Conservation (phyloP, 2,797 vertebrate species). For the Lutjanus campechanus region DNA sequence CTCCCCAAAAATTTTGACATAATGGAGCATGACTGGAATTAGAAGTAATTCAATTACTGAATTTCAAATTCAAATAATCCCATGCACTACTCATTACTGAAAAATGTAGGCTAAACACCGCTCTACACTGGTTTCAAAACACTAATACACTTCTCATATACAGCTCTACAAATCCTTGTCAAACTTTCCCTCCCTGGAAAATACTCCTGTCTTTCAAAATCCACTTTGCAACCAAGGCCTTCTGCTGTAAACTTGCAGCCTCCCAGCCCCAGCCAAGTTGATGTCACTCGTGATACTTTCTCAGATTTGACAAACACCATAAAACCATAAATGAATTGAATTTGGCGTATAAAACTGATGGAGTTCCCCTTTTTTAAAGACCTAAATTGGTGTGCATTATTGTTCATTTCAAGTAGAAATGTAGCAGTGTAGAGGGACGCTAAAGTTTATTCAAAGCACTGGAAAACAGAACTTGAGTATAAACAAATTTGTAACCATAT, state of each 20-base stretch:
- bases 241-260: neutral
- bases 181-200: neutral
- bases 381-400: neutral
- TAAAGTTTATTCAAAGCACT: conserved; percentile 5
- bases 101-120: neutral
- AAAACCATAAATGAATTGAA: neutral
- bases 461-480: neutral
- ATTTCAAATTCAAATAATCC: neutral
- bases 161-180: neutral
- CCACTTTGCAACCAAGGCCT: neutral
- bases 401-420: neutral
- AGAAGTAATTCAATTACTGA: neutral
- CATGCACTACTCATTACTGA: neutral
- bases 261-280: neutral
- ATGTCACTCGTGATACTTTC: neutral
- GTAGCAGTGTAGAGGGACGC: neutral
- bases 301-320: no score
- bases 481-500: neutral
- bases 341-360: neutral
- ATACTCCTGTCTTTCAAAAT: neutral
- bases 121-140: neutral
- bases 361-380: neutral
- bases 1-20: no score
- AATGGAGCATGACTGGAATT: neutral
- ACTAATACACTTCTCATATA: neutral